Conservation (phyloP, 2,113 vertebrate species). For the Corydoras sp. region DNA sequence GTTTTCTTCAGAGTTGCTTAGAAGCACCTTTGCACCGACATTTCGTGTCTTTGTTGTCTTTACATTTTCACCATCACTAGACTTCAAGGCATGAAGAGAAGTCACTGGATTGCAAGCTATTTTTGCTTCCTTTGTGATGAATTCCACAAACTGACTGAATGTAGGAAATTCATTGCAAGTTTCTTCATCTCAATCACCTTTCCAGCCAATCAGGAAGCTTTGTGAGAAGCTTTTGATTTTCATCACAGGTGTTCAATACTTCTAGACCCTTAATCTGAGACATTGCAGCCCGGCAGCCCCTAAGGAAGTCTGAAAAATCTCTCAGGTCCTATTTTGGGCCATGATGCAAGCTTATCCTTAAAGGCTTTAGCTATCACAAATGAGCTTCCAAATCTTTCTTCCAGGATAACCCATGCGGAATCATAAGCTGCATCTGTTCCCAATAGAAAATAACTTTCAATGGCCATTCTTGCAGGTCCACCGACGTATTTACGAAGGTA, state of each 20-base stretch:
- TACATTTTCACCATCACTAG: background rate
- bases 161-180: background rate
- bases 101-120: constrained; percentile 7
- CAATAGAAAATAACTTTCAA: no score
- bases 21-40: background rate
- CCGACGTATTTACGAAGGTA: no score
- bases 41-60: background rate
- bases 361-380: constrained; percentile 30
- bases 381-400: constrained; percentile 36
- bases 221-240: constrained; percentile 25
- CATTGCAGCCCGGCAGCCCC: constrained; percentile 25
- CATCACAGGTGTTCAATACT: constrained; percentile 28
- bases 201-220: constrained; percentile 39
- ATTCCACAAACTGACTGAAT: background rate
- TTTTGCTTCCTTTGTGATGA: background rate
- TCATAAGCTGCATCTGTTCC: constrained; percentile 33
- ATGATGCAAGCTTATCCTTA: constrained; percentile 31
- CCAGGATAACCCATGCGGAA: constrained; percentile 27
- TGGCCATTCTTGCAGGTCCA: no score
- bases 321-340: constrained; percentile 30
- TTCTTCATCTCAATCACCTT: constrained; percentile 26
- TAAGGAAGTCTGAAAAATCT: constrained; percentile 35
- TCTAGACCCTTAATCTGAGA: constrained; percentile 33
- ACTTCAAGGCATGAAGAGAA: background rate
- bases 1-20: background rate